Evolutionary conservation across 1,140 invertebrate species (phyloP), one percentile per base, ranked within the genome.

Genomic region (Danaus melanippus): DNA sequence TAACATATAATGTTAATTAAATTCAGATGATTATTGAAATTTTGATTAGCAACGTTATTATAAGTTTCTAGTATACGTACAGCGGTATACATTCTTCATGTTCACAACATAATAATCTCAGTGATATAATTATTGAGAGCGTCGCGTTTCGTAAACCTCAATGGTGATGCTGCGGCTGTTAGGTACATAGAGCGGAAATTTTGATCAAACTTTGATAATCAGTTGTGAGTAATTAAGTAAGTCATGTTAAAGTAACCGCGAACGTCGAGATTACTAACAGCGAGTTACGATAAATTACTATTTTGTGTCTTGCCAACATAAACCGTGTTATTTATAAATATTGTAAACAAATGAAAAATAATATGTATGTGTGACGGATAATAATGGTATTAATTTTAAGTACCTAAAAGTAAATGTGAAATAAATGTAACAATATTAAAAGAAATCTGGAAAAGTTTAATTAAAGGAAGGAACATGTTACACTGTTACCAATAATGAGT

Each of bases 191-290:
- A 76, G 74, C 69, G 62, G 62, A 65, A 76, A 79, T 69, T 79
- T 76, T 58, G 62, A 69, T 73, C 61, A 75, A 75, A 79, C 56
- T 76, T 75, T 53, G 47, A 66, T 76, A 78, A 74, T 79, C 65
- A 73, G 67, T 72, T 69, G 67, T 69, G 71, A 56, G 62, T 73
- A 76, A 76, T 76, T 73, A 72, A 68, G 59, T 63, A 62, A 59
- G 57, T 63, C 60, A 51, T 67, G 67, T 65, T 66, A 64, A 62
- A 62, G 68, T 67, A 68, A 76, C 68, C 69, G 56, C 66, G 62
- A 52, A 62, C 60, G 62, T 56, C 57, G 55, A 57, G 58, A 61
- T 71, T 66, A 21, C 32, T 32, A 32, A 32, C 21, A 32, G 21
- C 2, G 21, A 32, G 21, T 32, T 32, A 32, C 21, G 21, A 32